phyloP scores from a whole-genome alignment of 2,113 vertebrate species.

The Jacana jacana region DNA sequence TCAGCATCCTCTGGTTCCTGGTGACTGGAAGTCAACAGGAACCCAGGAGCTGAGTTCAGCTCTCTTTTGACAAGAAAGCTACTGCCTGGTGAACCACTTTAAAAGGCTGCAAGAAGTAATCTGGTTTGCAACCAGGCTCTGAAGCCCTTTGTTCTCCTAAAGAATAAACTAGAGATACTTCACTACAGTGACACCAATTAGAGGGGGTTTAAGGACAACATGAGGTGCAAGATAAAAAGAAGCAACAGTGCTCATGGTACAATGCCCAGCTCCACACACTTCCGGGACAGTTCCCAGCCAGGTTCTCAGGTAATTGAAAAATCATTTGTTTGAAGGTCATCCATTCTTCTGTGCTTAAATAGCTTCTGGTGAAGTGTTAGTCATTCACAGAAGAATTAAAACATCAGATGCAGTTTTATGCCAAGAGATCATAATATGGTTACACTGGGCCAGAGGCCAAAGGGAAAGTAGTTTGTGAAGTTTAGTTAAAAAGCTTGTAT shows the following conservation, averaged over 20 bases:
- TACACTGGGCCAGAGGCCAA: neutral
- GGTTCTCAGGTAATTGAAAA: neutral
- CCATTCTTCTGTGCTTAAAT: conserved; percentile 23
- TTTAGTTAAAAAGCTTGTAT: neutral
- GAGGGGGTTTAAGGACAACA: neutral
- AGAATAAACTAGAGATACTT: neutral
- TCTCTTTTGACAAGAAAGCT: conserved; percentile 8
- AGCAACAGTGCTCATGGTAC: neutral
- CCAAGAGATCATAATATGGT: neutral
- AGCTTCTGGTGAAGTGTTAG: neutral
- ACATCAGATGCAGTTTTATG: neutral
- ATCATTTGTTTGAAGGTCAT: neutral
- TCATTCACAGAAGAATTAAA: neutral
- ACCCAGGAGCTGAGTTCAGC: neutral
- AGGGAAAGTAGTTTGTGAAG: neutral
- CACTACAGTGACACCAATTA: neutral
- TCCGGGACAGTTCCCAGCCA: neutral
- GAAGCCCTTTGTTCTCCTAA: conserved; percentile 12
- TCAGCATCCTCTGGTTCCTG: neutral
- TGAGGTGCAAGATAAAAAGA: neutral
- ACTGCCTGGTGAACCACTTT: neutral
- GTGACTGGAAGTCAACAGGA: conserved; percentile 27
- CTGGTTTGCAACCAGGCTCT: neutral
- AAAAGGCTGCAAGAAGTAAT: neutral
- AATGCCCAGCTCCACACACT: neutral